These are phyloP conservation scores for Sapayoa aenigma DNA, from an alignment of 2,113 vertebrate genomes.

Conservation along the genomic window DNA sequence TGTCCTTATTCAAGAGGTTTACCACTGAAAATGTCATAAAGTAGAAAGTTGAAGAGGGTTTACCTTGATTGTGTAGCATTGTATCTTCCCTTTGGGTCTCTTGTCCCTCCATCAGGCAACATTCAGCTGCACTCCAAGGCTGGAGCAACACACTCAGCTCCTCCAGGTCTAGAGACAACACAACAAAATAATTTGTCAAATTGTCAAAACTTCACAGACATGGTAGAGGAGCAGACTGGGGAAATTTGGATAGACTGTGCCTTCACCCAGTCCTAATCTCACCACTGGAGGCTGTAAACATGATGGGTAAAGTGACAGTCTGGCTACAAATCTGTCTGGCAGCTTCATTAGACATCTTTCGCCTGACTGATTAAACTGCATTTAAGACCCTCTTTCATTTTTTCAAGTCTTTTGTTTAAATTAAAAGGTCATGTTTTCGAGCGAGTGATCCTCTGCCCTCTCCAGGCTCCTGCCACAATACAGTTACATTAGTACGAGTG, in stretches of 20 bases:
- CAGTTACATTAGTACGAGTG: conserved; percentile 59
- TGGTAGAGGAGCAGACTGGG: not conserved
- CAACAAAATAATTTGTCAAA: conserved; percentile 62
- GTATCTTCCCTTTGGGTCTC: not conserved
- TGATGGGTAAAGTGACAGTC: conserved; percentile 68
- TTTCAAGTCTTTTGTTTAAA: conserved; percentile 74
- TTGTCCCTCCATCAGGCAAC: not conserved
- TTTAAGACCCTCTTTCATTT: conserved; percentile 71
- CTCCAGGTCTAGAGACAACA: not conserved
- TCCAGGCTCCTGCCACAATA: conserved; percentile 28
- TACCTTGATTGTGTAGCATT: not conserved
- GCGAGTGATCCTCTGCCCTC: conserved; percentile 53
- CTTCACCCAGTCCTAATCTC: conserved; percentile 65
- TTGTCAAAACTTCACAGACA: conserved; percentile 56
- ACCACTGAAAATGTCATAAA: not conserved
- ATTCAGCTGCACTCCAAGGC: not conserved
- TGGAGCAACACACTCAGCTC: not conserved
- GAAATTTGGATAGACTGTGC: conserved; percentile 36
- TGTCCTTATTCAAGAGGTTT: not conserved
- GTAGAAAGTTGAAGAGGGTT: not conserved
- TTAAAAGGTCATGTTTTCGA: conserved; percentile 73
- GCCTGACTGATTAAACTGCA: conserved; percentile 72
- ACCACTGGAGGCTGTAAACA: conserved; percentile 65
- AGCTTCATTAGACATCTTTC: conserved; percentile 74
- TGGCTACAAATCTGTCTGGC: conserved; percentile 72